phyloP scores from a whole-genome alignment of 2,113 vertebrate species.

The Glaucomys volans region DNA sequence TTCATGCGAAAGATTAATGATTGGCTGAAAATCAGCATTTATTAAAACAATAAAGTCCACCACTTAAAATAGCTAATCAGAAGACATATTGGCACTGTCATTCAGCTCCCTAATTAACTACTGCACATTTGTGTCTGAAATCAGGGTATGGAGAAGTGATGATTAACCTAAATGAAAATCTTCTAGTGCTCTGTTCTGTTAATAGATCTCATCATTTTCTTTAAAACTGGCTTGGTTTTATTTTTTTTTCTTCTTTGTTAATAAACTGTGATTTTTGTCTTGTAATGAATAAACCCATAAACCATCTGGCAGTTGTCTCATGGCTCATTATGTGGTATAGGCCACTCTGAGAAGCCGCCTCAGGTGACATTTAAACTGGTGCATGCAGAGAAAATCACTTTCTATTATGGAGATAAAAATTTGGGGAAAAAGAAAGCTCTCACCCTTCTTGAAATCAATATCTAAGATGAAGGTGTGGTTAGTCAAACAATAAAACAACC shows the following conservation, averaged over 20 bases:
- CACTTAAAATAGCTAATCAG: slow-evolving; percentile 40
- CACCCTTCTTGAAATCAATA: neutral
- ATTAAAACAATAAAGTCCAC: neutral
- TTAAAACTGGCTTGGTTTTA: slow-evolving; percentile 59
- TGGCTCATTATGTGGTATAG: slow-evolving; percentile 52
- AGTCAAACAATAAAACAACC: neutral
- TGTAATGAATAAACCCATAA: slow-evolving; percentile 36
- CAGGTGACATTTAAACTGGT: slow-evolving; percentile 56
- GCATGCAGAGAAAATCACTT: slow-evolving; percentile 43
- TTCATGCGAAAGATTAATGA: neutral
- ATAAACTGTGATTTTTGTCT: slow-evolving; percentile 69
- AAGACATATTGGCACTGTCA: slow-evolving; percentile 30
- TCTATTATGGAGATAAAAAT: slow-evolving; percentile 41
- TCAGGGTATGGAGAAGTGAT: slow-evolving; percentile 24
- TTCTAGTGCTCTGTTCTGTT: slow-evolving; percentile 46
- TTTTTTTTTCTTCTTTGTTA: slow-evolving; percentile 62
- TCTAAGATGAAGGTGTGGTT: neutral
- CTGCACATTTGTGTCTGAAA: slow-evolving; percentile 28
- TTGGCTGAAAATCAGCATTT: slow-evolving; percentile 40
- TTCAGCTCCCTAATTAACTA: slow-evolving; percentile 41
- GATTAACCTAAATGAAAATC: slow-evolving; percentile 63
- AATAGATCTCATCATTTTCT: slow-evolving; percentile 49
- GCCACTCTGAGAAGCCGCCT: slow-evolving; percentile 35
- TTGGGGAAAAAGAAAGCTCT: neutral
- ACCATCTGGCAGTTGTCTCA: slow-evolving; percentile 70